These are phyloP conservation scores for Lemur catta DNA, from an alignment of 2,797 vertebrate species.

Conservation along the genomic window DNA sequence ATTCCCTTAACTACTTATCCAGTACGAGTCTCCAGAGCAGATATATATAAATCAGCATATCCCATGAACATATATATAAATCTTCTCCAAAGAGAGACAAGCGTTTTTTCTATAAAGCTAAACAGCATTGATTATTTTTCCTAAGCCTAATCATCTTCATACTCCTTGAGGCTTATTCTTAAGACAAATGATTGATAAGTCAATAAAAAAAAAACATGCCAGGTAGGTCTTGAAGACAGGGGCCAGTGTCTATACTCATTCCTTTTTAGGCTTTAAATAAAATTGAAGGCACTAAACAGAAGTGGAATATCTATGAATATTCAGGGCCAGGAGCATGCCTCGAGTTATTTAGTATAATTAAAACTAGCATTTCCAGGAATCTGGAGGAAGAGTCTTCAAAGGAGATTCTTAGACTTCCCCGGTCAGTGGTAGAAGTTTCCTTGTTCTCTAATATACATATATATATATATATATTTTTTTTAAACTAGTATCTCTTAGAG, in stretches of 20 bases:
- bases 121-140: conserved; percentile 6
- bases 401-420: conserved; percentile 35
- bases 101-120: conserved; percentile 46
- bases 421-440: conserved; percentile 49
- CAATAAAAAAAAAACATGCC: background rate
- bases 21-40: background rate
- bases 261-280: background rate
- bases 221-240: background rate
- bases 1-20: background rate
- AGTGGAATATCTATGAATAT: background rate
- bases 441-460: conserved; percentile 44
- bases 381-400: background rate
- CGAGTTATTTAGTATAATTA: conserved; percentile 25
- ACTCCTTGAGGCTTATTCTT: background rate
- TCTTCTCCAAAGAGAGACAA: background rate
- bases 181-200: conserved; percentile 44
- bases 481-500: conserved; percentile 79
- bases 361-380: background rate
- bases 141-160: conserved; percentile 14
- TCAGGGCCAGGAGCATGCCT: background rate
- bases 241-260: background rate
- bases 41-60: background rate
- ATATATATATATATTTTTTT: conserved; percentile 34
- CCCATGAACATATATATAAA: background rate
- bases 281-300: background rate